These are phyloP conservation scores for Leucophora obtusa DNA, from an alignment of 2,888 invertebrate species.

Conservation along the genomic window DNA sequence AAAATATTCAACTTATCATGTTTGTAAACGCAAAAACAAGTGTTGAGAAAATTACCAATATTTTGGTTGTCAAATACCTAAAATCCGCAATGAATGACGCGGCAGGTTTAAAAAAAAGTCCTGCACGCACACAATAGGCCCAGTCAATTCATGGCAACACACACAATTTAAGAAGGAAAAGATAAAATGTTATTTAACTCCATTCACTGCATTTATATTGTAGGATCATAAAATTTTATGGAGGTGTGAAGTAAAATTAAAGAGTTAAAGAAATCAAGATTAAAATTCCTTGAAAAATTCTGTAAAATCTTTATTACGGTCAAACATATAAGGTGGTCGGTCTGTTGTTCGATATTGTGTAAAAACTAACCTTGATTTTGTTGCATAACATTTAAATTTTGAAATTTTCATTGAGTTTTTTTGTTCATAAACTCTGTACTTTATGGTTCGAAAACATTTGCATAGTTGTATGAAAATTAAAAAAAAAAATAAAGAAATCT, in stretches of 20 bases:
- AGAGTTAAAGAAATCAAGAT: constrained; percentile 56
- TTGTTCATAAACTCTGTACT: background rate
- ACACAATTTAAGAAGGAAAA: background rate
- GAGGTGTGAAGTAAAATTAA: constrained; percentile 54
- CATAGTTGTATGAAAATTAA: constrained; percentile 32
- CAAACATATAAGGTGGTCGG: constrained; percentile 28
- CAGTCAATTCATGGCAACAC: background rate
- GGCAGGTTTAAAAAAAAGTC: constrained; percentile 43
- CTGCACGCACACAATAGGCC: background rate
- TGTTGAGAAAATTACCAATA: constrained; percentile 1
- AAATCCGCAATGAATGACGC: constrained; percentile 47
- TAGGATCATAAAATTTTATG: constrained; percentile 33
- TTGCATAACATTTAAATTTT: constrained; percentile 51
- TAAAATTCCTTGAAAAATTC: constrained; percentile 10
- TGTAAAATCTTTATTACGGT: constrained; percentile 26
- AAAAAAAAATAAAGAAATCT: background rate
- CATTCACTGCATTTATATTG: too few species aligned
- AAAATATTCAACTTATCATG: constrained; percentile 27
- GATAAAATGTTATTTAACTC: background rate
- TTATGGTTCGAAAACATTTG: constrained; percentile 45
- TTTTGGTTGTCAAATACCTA: constrained; percentile 3
- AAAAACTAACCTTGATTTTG: constrained; percentile 25
- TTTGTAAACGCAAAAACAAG: background rate
- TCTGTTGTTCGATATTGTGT: background rate
- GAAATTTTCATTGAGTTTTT: constrained; percentile 26